Evolutionary conservation across 2,113 vertebrate genomes (phyloP), one percentile per base, ranked within the genome.

Genomic region (Haliaeetus leucogaster): DNA sequence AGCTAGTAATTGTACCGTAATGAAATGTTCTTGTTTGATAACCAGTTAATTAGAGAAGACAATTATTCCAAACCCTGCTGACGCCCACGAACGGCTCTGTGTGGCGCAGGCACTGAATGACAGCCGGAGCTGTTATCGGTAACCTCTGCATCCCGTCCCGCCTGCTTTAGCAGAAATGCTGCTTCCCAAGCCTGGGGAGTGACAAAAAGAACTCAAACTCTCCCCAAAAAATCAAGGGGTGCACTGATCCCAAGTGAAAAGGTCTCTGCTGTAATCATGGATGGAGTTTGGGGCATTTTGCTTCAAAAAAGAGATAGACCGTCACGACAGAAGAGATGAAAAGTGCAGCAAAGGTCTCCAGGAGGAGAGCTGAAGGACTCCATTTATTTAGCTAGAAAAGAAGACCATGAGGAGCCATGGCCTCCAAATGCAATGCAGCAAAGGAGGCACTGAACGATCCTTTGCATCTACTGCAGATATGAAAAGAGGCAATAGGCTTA

Each of bases 11-110:
- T 99, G 98, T 98, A 97, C 97, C 88, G 93, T 99, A 99, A 99
- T 99, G 98, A 99, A 99, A 99, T 98, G 98, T 98, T 98, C 99
- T 98, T 98, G 98, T 99, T 99, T 99, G 98, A 99, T 99, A 99
- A 99, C 98, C 98, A 98, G 98, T 99, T 99, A 99, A 99, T 99
- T 99, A 99, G 98, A 97, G 98, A 97, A 99, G 98, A 99, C 98
- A 99, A 99, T 98, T 98, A 98, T 96, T 93, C 71, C 95, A 95
- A 94, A 97, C 98, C 98, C 98, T 4, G 89, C 98, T 97, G 98
- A 98, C 98, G 98, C 97, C 97, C 96, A 97, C 97, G 68, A 98
- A 94, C 77, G 0, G 94, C 94, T 95, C 94, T 1, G 21, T 59
- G 95, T 87, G 19, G 36, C 1, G 4, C 82, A 59, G 79, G 81